Evolutionary conservation across 64 coral and sea anemone species (phyloP).

Genomic region (Dendrophyllia cribrosa): DNA sequence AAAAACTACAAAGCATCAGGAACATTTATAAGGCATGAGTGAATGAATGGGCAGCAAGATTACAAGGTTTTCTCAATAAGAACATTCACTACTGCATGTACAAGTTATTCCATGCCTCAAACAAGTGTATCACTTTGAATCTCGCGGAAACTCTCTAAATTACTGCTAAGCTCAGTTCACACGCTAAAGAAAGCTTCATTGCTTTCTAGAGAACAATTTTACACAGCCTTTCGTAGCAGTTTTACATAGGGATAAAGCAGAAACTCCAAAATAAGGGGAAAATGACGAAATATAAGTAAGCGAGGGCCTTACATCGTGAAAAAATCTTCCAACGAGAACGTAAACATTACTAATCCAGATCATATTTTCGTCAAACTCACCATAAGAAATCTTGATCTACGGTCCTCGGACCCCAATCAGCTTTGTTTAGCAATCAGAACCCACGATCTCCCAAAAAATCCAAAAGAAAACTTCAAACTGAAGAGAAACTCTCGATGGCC

Average conservation of each 20-base stretch:
- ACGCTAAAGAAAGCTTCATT: not conserved
- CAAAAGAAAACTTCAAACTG: slow-evolving; percentile 90
- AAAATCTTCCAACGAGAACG: not conserved
- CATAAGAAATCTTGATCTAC: slow-evolving; percentile 56
- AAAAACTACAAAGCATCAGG: not conserved
- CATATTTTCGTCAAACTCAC: slow-evolving; percentile 34
- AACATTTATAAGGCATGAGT: not conserved
- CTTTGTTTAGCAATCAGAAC: slow-evolving; percentile 44
- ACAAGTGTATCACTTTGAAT: slow-evolving; percentile 28
- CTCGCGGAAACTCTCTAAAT: not conserved
- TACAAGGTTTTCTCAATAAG: not conserved
- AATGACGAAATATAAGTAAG: not conserved
- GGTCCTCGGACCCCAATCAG: slow-evolving; percentile 54
- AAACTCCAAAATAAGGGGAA: not conserved
- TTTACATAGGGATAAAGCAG: not conserved
- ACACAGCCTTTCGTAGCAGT: not conserved
- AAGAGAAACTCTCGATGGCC: slow-evolving; percentile 90
- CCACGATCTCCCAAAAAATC: slow-evolving; percentile 74
- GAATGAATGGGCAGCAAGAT: not conserved
- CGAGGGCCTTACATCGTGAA: not conserved
- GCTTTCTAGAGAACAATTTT: not conserved
- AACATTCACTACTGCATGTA: slow-evolving; percentile 32
- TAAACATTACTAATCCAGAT: not conserved
- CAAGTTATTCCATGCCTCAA: slow-evolving; percentile 50
- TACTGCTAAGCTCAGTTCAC: not conserved